A percentile compares a stretch with the other conserved stretches of the same genome.
Conservation (phyloP, 1,140 invertebrate species). For the Chlorops oryzae region DNA sequence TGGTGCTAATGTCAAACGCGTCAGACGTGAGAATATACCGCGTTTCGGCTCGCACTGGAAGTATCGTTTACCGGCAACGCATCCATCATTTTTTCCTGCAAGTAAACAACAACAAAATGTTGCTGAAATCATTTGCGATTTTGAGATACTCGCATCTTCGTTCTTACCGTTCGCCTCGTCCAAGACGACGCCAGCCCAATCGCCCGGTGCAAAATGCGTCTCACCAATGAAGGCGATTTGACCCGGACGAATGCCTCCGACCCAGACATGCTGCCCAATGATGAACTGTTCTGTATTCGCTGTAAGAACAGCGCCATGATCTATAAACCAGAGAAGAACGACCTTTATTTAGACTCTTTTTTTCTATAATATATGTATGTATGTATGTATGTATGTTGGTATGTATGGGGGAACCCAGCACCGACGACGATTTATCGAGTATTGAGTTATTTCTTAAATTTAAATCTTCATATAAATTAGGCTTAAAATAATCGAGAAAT, state of each 20-base stretch:
- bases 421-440: no score
- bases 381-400: no score
- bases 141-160: no score
- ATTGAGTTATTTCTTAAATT: no score
- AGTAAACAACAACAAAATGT: neutral
- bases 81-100: conserved; percentile 92
- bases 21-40: conserved; percentile 88
- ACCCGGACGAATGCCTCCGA: conserved; percentile 91
- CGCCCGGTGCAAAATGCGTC: conserved; percentile 90
- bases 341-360: neutral
- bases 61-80: conserved; percentile 83
- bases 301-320: conserved; percentile 76
- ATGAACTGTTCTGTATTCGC: conserved; percentile 93
- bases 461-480: no score
- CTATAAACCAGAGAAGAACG: conserved; percentile 52
- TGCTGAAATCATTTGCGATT: no score
- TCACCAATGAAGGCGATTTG: conserved; percentile 97
- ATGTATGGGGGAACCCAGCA: no score
- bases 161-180: conserved; percentile 85
- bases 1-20: conserved; percentile 73
- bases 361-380: no score
- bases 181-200: conserved; percentile 95
- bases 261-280: conserved; percentile 91
- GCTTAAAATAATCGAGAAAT: no score
- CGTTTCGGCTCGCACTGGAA: conserved; percentile 91